A percentile compares a stretch with the other conserved stretches of the same genome.
Conservation (phyloP, 2,113 vertebrate species). For the Hydrochoerus hydrochaeris region DNA sequence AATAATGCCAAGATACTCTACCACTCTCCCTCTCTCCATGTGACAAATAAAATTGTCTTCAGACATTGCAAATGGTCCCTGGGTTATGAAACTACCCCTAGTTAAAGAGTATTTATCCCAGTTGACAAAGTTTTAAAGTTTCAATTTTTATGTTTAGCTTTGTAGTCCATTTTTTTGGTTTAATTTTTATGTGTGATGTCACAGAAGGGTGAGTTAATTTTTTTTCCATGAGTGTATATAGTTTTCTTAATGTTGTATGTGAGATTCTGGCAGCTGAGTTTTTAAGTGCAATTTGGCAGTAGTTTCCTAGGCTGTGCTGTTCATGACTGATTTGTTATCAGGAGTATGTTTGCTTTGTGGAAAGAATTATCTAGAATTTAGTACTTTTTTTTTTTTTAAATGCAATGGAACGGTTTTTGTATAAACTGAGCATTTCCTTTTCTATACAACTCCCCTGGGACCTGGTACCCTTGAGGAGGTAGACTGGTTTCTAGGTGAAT, state of each 20-base stretch:
- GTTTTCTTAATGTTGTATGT: neutral
- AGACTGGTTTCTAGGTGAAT: too few relatives aligned
- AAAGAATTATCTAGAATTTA: neutral
- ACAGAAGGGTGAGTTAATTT: neutral
- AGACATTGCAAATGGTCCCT: neutral
- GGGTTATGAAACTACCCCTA: neutral
- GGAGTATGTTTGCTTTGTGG: conserved; percentile 20
- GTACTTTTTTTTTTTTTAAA: neutral
- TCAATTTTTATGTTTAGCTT: neutral
- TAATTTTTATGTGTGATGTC: neutral
- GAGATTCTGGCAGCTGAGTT: neutral
- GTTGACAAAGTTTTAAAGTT: neutral
- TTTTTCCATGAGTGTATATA: neutral
- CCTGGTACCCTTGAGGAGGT: neutral
- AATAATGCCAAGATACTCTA: neutral
- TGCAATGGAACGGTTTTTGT: neutral
- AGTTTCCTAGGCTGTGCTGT: neutral
- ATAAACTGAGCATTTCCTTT: neutral
- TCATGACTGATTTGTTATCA: neutral
- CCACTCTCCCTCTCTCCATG: neutral
- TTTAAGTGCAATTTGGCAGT: neutral
- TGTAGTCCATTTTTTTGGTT: neutral
- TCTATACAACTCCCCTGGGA: neutral
- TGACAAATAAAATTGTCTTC: neutral
- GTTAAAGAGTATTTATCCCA: neutral